Evolutionary conservation across 2,797 vertebrate species (phyloP), one percentile per base, ranked within the genome.

Genomic region (Lerista edwardsae): DNA sequence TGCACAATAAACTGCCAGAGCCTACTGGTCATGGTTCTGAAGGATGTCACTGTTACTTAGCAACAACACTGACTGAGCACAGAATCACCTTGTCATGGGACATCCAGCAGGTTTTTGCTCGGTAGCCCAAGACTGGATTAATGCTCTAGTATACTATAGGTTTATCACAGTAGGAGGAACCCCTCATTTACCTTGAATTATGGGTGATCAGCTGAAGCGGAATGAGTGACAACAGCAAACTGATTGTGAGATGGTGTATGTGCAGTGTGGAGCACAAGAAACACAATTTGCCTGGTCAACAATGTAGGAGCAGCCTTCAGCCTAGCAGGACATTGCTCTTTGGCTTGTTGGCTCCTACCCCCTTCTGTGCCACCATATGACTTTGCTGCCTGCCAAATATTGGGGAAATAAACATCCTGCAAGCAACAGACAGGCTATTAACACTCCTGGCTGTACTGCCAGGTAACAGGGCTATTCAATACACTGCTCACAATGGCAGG

Each of bases 351-450:
- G 89, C 68, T 94, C 90, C 74, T 79, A 86, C 59, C 88, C 87
- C 39, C 4, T 75, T n/a, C 72, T 71, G 39, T 55, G 19, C 55
- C 51, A 1, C 5, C 0, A 76, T 85, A 47, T 67, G 34, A 81
- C 65, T 75, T 85, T 89, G 82, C 82, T 82, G 62, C 67, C 89
- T 92, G 82, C 88, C 87, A 21, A 44, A 8, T 47, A 79, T 79
- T 87, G 84, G 91, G 94, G 93, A 91, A 94, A 90, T 79, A 90
- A 95, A 94, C 93, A 93, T 89, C 94, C 89, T 96, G 71, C 82
- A 83, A 90, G 84, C 86, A 81, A 88, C 79, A 73, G 85, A 72
- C 80, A 74, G 65, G 86, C 65, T 82, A 59, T 86, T 87, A 83
- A 88, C 87, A 74, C 81, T 89, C 80, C 36, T 12, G 88, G 90